A percentile compares a stretch with the other conserved stretches of the same genome.
These are phyloP conservation scores for Calliopsis andreniformis DNA, from an alignment of 1,140 invertebrate species.

Conservation along the genomic window DNA sequence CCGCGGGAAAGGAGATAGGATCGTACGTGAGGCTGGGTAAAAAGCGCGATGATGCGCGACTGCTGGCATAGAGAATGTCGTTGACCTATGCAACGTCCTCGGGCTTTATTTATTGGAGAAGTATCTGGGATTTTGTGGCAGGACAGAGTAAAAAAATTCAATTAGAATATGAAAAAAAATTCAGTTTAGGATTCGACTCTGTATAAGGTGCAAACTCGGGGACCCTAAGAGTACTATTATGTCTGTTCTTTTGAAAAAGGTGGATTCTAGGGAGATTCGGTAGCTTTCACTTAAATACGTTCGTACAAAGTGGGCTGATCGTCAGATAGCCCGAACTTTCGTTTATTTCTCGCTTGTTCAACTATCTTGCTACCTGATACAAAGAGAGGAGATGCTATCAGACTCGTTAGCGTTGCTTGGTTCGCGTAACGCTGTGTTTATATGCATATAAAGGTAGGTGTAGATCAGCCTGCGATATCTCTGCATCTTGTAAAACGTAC, in stretches of 20 bases:
- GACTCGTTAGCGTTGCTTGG: background rate
- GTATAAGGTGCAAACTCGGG: no score
- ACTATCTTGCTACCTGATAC: background rate
- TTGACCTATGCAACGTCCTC: no score
- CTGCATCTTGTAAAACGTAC: background rate
- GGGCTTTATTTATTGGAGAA: no score
- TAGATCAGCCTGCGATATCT: background rate
- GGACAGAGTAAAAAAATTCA: no score
- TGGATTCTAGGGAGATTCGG: no score
- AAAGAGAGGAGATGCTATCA: background rate
- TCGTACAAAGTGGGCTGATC: no score
- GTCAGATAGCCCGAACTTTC: background rate
- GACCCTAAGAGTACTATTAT: no score
- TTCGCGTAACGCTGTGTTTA: background rate
- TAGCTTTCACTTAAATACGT: no score
- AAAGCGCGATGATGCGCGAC: constrained; percentile 4
- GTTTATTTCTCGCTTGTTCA: background rate
- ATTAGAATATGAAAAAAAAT: no score
- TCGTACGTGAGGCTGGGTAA: background rate
- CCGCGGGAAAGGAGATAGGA: constrained; percentile 10
- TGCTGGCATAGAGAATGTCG: background rate
- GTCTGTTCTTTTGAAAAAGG: no score
- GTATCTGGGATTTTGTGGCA: no score
- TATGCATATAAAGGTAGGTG: background rate
- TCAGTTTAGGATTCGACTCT: no score